Percentiles rank a stretch among this genome's conserved stretches.
Conservation (phyloP, 2,888 invertebrate species). For the Cataglyphis livida region DNA sequence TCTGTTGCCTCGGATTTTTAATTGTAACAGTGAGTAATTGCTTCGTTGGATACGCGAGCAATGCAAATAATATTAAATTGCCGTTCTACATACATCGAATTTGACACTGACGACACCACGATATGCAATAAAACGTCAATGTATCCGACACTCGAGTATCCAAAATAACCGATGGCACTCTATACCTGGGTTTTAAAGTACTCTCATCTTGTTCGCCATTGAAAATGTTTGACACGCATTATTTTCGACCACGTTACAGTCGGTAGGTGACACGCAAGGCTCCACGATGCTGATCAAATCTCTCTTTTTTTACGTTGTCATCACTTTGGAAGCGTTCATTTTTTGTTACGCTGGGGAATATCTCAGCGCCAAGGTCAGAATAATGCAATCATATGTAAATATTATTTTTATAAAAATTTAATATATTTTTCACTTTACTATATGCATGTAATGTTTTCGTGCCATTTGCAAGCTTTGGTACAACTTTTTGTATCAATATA, state of each 20-base stretch:
- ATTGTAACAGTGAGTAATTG: constrained; percentile 60
- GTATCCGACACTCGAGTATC: neutral
- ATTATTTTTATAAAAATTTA: neutral
- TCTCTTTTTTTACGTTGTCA: constrained; percentile 58
- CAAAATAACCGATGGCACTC: constrained; percentile 6
- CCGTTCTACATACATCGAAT: neutral
- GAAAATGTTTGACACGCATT: neutral
- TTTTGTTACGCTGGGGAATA: constrained; percentile 72
- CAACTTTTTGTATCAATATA: neutral
- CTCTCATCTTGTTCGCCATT: neutral
- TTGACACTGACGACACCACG: neutral
- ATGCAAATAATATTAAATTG: constrained; percentile 7
- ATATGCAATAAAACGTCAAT: constrained; percentile 8
- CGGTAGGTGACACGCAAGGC: constrained; percentile 23
- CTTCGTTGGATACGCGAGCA: neutral
- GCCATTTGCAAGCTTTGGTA: neutral
- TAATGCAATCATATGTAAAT: neutral
- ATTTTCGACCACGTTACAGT: constrained; percentile 19
- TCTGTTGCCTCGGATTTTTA: constrained; percentile 69
- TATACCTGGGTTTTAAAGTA: neutral
- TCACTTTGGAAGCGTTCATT: constrained; percentile 65
- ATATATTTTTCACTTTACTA: neutral
- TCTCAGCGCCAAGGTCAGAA: constrained; percentile 61
- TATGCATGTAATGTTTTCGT: neutral
- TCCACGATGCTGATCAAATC: constrained; percentile 50